phyloP scores from a whole-genome alignment of 2,797 vertebrate genomes.

The Fratercula arctica region DNA sequence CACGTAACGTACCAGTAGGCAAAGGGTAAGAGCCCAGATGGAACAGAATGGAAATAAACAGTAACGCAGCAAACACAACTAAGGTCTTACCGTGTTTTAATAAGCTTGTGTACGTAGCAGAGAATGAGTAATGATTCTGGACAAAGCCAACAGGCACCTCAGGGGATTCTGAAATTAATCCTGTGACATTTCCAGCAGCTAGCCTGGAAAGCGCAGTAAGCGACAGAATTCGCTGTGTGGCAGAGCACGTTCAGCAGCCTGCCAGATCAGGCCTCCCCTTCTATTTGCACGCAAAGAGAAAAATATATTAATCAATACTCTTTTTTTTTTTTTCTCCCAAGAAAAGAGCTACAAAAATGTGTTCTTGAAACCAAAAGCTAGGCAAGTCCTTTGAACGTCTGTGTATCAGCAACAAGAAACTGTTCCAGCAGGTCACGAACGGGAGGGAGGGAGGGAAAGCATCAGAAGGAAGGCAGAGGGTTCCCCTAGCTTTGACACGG shows the following conservation, averaged over 20 bases:
- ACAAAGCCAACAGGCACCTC: conserved; percentile 39
- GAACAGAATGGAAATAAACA: conserved; percentile 1
- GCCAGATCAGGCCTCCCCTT: neutral
- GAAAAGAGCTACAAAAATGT: neutral
- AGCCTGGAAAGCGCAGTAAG: neutral
- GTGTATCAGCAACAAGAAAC: neutral
- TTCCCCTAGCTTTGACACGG: neutral
- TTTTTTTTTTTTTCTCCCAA: neutral
- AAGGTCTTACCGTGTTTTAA: neutral
- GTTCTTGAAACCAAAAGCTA: neutral
- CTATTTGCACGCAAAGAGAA: neutral
- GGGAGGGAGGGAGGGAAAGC: neutral
- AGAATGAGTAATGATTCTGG: conserved; percentile 9
- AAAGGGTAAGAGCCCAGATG: neutral
- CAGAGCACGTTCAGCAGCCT: neutral
- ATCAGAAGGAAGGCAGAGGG: neutral
- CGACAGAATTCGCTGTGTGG: neutral
- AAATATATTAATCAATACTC: neutral
- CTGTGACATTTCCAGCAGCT: conserved; percentile 23
- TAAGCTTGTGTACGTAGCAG: neutral
- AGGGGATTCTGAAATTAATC: conserved; percentile 31
- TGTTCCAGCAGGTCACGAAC: neutral
- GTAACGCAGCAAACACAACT: neutral
- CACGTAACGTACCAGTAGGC: neutral
- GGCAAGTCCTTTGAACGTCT: neutral